Evolutionary conservation across 23 tunicate genomes (phyloP).

Genomic region (Halocynthia roretzi): DNA sequence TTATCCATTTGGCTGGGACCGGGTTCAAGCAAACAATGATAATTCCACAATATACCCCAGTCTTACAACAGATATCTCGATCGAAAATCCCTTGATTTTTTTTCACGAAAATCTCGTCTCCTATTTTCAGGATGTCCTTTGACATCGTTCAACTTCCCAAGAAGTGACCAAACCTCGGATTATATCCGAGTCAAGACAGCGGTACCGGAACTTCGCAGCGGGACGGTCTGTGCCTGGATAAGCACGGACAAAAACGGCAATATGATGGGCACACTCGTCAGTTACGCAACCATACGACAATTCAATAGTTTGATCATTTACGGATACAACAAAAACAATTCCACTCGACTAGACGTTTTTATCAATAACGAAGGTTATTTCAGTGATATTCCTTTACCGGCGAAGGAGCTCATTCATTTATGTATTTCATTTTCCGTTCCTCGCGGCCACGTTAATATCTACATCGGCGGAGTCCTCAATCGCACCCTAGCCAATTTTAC

Average conservation of each 20-base stretch:
- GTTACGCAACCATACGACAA: neutral
- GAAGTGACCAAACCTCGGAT: neutral
- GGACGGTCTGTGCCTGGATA: slow-evolving; percentile 10
- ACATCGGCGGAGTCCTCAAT: slow-evolving; percentile 1
- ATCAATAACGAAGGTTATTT: slow-evolving; percentile 6
- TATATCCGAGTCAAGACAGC: slow-evolving; percentile 1
- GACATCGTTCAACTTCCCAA: slow-evolving; percentile 2
- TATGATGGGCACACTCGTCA: slow-evolving; percentile 4
- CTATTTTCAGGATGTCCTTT: neutral
- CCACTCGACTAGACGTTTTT: neutral
- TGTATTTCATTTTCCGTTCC: neutral
- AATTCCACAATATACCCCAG: too few relatives aligned
- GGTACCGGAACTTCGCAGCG: neutral
- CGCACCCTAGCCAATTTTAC: neutral
- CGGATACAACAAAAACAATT: neutral
- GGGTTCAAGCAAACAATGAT: too few relatives aligned
- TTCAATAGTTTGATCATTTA: neutral
- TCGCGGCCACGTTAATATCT: neutral
- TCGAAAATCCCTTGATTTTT: too few relatives aligned
- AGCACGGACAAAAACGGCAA: neutral
- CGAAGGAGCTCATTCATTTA: neutral
- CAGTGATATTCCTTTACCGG: neutral
- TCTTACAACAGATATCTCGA: too few relatives aligned
- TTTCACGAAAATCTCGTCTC: neutral
- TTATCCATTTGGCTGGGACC: too few relatives aligned